Evolutionary conservation across 2,113 vertebrate genomes (phyloP).

Genomic region (Tyto alba): DNA sequence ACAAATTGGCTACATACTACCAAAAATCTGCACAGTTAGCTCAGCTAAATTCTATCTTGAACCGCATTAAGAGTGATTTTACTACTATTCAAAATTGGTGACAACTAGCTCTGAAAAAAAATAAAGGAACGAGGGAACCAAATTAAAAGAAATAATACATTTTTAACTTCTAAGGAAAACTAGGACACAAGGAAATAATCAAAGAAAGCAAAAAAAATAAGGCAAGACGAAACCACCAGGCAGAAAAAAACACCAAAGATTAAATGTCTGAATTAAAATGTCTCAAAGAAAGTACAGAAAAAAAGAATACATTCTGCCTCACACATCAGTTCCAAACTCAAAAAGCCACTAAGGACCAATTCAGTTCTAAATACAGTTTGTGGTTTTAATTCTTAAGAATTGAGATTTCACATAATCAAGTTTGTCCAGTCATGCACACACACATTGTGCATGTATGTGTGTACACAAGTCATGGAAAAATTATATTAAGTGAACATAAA

Average conservation of each 20-base stretch:
- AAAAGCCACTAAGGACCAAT: not conserved
- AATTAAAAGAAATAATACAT: not conserved
- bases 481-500: not conserved
- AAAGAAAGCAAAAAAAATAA: constrained; percentile 27
- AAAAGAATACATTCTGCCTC: not conserved
- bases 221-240: not conserved
- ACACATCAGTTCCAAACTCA: not conserved
- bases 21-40: not conserved
- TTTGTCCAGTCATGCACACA: not conserved
- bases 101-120: not conserved
- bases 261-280: not conserved
- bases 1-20: not conserved
- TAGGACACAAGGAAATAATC: constrained; percentile 24
- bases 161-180: constrained; percentile 23
- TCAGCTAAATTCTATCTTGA: not conserved
- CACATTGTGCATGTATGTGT: not conserved
- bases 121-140: not conserved
- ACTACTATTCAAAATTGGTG: not conserved
- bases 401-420: not conserved
- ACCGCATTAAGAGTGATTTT: not conserved
- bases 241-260: not conserved
- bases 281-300: not conserved
- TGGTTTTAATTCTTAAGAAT: not conserved
- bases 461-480: not conserved
- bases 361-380: not conserved